Base-by-base conservation (phyloP, 2,797 vertebrate species). In the Microctenopoma steveboyesi region DNA sequence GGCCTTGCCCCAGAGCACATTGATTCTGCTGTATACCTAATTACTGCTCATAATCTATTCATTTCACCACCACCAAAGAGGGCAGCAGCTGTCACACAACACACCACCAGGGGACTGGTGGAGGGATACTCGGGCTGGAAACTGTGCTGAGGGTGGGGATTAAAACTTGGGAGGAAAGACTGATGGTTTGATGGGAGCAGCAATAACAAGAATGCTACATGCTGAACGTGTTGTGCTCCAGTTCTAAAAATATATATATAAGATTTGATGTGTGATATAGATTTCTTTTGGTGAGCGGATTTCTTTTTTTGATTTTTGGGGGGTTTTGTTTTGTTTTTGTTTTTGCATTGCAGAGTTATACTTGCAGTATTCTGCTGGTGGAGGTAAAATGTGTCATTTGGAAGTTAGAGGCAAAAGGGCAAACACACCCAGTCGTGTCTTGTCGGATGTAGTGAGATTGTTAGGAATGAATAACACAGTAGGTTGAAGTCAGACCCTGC, bases 1-100 rank as follows among this genome's bases (percentile, higher is more conserved):
- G 96, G 96, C 95, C 94, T 96, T 93, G 93, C 96, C 95, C 96
- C 96, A 95, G 95, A 98, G 95, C 95, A 96, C 97, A 98, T 97
- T 98, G 97, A 99, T 99, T 98, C 95, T 95, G 95, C 96, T 97
- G 96, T 97, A 96, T 95, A 96, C 96, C 96, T 98, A 99, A 99
- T 99, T 98, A 98, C 96, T 95, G 95, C 96, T 98, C 96, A 98
- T 99, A 97, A 99, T 98, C 97, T 98, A 99, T 98, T 98, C 97
- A 98, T 98, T 97, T 96, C 95, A 95, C 94, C 95, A 94, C 95
- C 74, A 94, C 94, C 95, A 83, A 86, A 96, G 95, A 96, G 95
- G 95, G 95, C 95, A 96, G 96, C 97, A 98, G 97, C 97, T 98
- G 97, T 97, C 96, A 96, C 96, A 96, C 95, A 95, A 94, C 95